phyloP scores from a whole-genome alignment of 2,888 invertebrate species.

The Dendrolimus pini region DNA sequence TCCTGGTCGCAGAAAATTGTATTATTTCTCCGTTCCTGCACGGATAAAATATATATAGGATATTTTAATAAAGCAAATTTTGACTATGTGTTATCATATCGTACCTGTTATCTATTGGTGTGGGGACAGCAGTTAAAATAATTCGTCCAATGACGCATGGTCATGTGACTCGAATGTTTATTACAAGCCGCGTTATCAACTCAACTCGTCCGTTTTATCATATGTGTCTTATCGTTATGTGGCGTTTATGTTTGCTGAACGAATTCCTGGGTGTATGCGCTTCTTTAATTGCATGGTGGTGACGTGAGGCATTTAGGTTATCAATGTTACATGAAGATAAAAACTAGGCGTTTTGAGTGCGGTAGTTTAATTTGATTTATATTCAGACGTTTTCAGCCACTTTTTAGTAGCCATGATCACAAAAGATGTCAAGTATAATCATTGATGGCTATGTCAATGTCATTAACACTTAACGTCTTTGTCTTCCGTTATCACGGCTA shows the following conservation, averaged over 20 bases:
- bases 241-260: constrained; percentile 43
- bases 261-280: constrained; percentile 37
- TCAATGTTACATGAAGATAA: neutral
- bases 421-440: too few relatives aligned
- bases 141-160: constrained; percentile 25
- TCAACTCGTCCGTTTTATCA: constrained; percentile 21
- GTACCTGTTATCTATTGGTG: neutral
- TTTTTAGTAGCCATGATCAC: too few relatives aligned
- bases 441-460: too few relatives aligned
- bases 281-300: constrained; percentile 31
- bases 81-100: neutral
- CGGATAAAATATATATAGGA: too few relatives aligned
- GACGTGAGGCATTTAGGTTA: constrained; percentile 17
- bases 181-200: constrained; percentile 24
- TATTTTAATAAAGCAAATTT: too few relatives aligned
- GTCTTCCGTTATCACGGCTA: too few relatives aligned
- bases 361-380: too few relatives aligned
- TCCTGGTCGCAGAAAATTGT: too few relatives aligned
- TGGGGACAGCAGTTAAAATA: constrained; percentile 6
- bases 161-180: constrained; percentile 31
- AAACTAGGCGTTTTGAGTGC: too few relatives aligned
- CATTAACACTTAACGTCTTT: too few relatives aligned
- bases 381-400: too few relatives aligned
- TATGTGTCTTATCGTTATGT: constrained; percentile 24
- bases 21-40: too few relatives aligned